These are phyloP conservation scores for Carcina quercana DNA, from an alignment of 2,888 invertebrate species.

Conservation along the genomic window DNA sequence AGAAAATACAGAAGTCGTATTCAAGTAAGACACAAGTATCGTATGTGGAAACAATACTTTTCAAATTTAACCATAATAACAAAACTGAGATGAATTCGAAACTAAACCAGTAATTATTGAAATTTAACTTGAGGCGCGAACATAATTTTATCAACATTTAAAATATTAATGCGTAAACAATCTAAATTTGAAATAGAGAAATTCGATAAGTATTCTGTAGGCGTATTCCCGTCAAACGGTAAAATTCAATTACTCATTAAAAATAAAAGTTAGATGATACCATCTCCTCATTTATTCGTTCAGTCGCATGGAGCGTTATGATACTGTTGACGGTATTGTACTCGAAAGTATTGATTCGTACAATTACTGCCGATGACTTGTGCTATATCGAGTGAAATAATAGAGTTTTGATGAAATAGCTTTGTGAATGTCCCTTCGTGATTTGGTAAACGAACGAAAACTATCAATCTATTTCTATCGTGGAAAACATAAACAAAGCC, in stretches of 20 bases:
- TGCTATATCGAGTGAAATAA: constrained; percentile 23
- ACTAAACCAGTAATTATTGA: too few relatives aligned
- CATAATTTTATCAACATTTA: too few relatives aligned
- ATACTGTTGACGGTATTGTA: constrained; percentile 19
- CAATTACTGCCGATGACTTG: constrained; percentile 52
- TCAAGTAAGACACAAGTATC: too few relatives aligned
- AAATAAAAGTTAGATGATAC: constrained; percentile 22
- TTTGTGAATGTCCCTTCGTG: constrained; percentile 4
- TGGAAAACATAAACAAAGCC: constrained; percentile 49
- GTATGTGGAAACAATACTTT: too few relatives aligned
- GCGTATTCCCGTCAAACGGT: too few relatives aligned
- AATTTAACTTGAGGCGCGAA: too few relatives aligned
- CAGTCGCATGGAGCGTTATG: constrained; percentile 16
- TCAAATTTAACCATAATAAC: too few relatives aligned
- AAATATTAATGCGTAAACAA: too few relatives aligned
- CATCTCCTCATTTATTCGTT: constrained; percentile 19
- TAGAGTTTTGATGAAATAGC: constrained; percentile 17
- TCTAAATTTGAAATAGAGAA: too few relatives aligned
- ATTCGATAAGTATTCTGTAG: too few relatives aligned
- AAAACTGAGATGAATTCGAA: too few relatives aligned
- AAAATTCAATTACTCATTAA: constrained; percentile 12
- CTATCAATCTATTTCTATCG: constrained; percentile 26
- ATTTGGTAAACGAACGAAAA: constrained; percentile 8
- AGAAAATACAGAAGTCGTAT: too few relatives aligned
- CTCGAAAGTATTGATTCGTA: constrained; percentile 26